Percentiles rank a stretch among this genome's conserved stretches.
Conservation (phyloP, 2,797 vertebrate genomes). For the Paramormyrops hopkinsi region DNA sequence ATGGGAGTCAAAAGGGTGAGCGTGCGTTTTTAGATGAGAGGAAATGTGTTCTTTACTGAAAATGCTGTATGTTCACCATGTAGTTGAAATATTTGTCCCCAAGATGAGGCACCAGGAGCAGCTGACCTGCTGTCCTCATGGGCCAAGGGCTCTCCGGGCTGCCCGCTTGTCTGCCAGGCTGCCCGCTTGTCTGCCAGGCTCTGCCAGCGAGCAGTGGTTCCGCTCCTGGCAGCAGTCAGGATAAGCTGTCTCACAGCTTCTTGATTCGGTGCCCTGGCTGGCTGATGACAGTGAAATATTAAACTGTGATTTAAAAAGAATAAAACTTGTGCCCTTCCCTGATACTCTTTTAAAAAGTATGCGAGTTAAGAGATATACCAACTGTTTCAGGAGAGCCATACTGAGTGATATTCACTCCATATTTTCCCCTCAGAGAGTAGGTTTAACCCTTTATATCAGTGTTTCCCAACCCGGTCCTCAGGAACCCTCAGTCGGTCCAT, state of each 20-base stretch:
- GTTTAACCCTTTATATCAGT: not conserved
- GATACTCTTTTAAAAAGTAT: not conserved
- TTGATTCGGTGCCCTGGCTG: not conserved
- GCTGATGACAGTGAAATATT: not conserved
- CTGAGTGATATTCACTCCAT: constrained; percentile 3
- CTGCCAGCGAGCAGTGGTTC: not conserved
- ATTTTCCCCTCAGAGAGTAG: not conserved
- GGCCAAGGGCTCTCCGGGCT: not conserved
- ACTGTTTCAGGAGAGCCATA: not conserved
- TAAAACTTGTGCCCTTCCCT: not conserved
- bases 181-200: not conserved
- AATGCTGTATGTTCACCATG: not conserved
- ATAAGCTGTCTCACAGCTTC: not conserved
- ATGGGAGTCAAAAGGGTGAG: not conserved
- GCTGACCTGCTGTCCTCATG: not conserved
- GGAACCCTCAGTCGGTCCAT: not conserved
- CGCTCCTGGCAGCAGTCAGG: not conserved
- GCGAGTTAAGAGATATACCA: not conserved
- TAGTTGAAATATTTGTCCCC: not conserved
- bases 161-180: not conserved
- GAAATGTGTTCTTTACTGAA: not conserved
- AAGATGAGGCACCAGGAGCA: not conserved
- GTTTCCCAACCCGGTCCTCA: not conserved
- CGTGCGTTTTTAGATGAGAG: not conserved
- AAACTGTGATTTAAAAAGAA: not conserved